These are phyloP conservation scores for Merodon equestris DNA, from an alignment of 2,888 invertebrate species.

Conservation along the genomic window DNA sequence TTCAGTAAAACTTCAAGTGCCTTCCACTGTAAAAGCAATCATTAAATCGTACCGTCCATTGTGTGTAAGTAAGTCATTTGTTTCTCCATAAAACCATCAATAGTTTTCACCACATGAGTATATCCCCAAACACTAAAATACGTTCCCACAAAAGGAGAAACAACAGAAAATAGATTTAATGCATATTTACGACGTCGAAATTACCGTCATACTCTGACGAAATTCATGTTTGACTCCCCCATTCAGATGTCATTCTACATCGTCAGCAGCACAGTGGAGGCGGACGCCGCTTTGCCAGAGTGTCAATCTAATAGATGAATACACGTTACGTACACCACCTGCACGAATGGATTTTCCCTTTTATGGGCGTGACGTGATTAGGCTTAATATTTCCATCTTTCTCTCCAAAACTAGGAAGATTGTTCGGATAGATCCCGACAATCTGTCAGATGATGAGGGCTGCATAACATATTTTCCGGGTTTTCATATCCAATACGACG, in stretches of 20 bases:
- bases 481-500: slow-evolving; percentile 58
- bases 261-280: slow-evolving; percentile 18
- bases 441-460: slow-evolving; percentile 17
- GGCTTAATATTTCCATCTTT: neutral
- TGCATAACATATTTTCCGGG: slow-evolving; percentile 48
- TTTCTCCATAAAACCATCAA: slow-evolving; percentile 56
- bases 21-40: too few species aligned
- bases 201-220: slow-evolving; percentile 22
- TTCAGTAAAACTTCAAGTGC: too few species aligned
- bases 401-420: slow-evolving; percentile 29
- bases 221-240: neutral
- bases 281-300: slow-evolving; percentile 24
- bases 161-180: slow-evolving; percentile 23
- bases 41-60: too few species aligned
- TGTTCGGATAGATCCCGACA: neutral
- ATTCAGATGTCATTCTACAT: slow-evolving; percentile 1
- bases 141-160: slow-evolving; percentile 10
- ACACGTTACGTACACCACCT: slow-evolving; percentile 35
- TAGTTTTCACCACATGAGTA: slow-evolving; percentile 38
- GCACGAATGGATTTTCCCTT: slow-evolving; percentile 27
- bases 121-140: slow-evolving; percentile 9
- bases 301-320: slow-evolving; percentile 55
- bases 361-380: slow-evolving; percentile 34
- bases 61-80: slow-evolving; percentile 46
- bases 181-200: slow-evolving; percentile 44